Base-by-base conservation (phyloP, 1,140 invertebrate genomes). In the Zaprionus tsacasi region DNA sequence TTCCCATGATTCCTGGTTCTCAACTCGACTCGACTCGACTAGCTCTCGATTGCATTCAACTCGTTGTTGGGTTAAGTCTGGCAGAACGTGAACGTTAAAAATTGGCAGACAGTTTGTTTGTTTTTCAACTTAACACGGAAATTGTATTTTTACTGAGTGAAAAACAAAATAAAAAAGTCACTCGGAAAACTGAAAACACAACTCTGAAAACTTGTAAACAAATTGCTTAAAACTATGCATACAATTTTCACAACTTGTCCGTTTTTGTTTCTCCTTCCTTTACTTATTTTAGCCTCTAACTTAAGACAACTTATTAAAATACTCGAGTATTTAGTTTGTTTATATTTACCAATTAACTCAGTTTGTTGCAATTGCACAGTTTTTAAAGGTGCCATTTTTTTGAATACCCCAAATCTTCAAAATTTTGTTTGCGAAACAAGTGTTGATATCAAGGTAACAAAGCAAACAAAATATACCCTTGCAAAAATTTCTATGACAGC, bases 61-160 rank as follows among this genome's bases (percentile, higher is more conserved):
- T 63, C 57, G 55, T 56, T 59, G 55, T 48, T 59, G 61, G 38
- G 70, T 69, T 74, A 69, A 82, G 70, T 88, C 80, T 88, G 72
- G 73, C 77, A 78, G 73, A 89, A 88, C 81, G 83, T 83, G 77
- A 83, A 88, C 81, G 85, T 83, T 83, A 81, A 83, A 89, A 88
- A 89, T 88, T 88, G 83, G 85, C 83, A 83, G 85, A 75, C 74
- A 61, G 66, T 83, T 88, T 81, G 85, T 88, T 88, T 88, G 83
- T 88, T 88, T 88, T 88, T 73, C 81, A 83, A 89, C 85, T 88
- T 88, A 88, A 79, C 85, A 70, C 83, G 81, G 78, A 89, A 88
- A 88, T 89, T 88, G 85, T 89, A 83, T 88, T 89, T 87, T 73
- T 71, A 70, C 67, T 43, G 48, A 52, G 30, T 21, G 50, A 63